A percentile compares a stretch with the other conserved stretches of the same genome.
phyloP scores from a whole-genome alignment of 2,888 invertebrate genomes.

The Chrysopilus asiliformis region DNA sequence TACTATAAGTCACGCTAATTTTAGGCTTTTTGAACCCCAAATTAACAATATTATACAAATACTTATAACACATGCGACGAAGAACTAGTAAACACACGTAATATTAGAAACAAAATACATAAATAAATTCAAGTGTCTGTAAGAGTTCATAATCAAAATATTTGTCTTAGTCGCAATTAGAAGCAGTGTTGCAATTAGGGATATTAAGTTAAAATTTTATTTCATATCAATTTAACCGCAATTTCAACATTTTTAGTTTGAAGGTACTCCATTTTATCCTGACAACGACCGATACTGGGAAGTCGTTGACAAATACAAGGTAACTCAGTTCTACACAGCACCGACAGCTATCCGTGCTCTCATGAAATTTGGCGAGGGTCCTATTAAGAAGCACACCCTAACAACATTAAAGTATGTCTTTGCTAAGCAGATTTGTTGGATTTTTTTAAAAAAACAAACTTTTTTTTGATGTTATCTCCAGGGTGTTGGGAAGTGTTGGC shows the following conservation, averaged over 20 bases:
- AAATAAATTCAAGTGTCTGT: too few species aligned
- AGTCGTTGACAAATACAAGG: constrained; percentile 84
- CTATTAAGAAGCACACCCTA: constrained; percentile 55
- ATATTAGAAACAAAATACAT: too few species aligned
- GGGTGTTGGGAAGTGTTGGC: constrained; percentile 91
- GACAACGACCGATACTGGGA: constrained; percentile 88
- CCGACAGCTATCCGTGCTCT: constrained; percentile 94
- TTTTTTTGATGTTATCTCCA: constrained; percentile 37
- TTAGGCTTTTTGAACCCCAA: too few species aligned
- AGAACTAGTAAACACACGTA: too few species aligned
- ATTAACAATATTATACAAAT: too few species aligned
- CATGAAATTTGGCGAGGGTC: constrained; percentile 85
- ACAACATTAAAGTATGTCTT: constrained; percentile 29
- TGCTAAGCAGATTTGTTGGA: constrained; percentile 34
- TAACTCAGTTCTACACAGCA: constrained; percentile 95
- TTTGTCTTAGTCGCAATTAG: too few species aligned
- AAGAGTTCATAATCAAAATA: too few species aligned
- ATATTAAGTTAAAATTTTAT: background rate
- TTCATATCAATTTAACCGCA: constrained; percentile 5
- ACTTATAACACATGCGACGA: too few species aligned
- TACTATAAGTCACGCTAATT: too few species aligned
- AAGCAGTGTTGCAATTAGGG: too few species aligned
- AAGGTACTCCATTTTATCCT: constrained; percentile 94
- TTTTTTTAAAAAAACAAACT: constrained; percentile 38
- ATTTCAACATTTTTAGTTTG: constrained; percentile 52